Conservation (phyloP, 2,113 vertebrate genomes). For the Callocephalon fimbriatum region DNA sequence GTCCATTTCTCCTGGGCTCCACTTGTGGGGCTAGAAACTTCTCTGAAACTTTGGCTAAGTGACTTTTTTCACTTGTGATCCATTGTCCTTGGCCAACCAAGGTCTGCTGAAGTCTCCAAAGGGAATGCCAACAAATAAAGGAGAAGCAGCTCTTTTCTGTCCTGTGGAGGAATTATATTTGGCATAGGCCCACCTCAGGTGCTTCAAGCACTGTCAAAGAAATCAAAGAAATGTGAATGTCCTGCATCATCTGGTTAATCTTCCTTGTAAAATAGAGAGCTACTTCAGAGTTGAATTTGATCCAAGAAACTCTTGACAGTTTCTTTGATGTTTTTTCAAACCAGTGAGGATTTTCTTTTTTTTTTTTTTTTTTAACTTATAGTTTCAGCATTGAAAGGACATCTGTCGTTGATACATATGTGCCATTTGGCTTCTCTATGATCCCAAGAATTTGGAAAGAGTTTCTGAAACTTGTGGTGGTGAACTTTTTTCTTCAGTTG, state of each 20-base stretch:
- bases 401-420: not conserved
- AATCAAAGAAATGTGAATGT: constrained; percentile 2
- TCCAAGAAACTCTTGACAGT: constrained; percentile 6
- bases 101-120: not conserved
- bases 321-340: constrained; percentile 39
- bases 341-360: not conserved
- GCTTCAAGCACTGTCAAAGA: constrained; percentile 17
- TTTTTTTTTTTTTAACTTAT: constrained; percentile 20
- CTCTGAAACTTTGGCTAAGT: not conserved
- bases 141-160: not conserved
- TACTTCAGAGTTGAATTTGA: constrained; percentile 26
- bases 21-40: not conserved
- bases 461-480: not conserved
- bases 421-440: not conserved
- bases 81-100: not conserved
- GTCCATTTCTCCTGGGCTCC: not conserved
- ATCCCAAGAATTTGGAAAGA: not conserved
- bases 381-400: not conserved
- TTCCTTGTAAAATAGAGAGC: constrained; percentile 23
- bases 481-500: not conserved
- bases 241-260: constrained; percentile 54
- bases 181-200: not conserved
- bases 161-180: constrained; percentile 18
- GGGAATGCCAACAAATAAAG: not conserved
- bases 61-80: not conserved